Evolutionary conservation across 2,113 vertebrate genomes (phyloP).

Genomic region (Xenopus laevis): DNA sequence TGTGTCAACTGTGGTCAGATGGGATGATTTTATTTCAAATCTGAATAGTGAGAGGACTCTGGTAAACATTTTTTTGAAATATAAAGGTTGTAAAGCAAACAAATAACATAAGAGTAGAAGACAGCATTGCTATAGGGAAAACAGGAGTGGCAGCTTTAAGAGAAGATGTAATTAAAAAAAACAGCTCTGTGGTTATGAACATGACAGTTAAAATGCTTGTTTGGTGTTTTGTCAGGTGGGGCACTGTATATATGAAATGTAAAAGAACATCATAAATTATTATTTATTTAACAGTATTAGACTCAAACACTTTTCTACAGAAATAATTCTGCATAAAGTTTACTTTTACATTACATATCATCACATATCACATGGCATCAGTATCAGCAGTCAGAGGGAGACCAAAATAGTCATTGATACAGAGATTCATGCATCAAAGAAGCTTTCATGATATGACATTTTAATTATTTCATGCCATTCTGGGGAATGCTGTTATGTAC

Average conservation of each 20-base stretch:
- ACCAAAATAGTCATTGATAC: conserved; percentile 28
- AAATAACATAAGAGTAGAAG: too few species aligned
- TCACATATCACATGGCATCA: conserved; percentile 41
- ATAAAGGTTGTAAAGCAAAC: too few species aligned
- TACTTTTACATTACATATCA: conserved; percentile 39
- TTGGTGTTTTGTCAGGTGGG: background rate
- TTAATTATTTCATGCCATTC: conserved; percentile 27
- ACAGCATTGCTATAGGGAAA: too few species aligned
- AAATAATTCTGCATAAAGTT: conserved; percentile 45
- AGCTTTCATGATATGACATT: conserved; percentile 12
- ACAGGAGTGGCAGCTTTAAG: too few species aligned
- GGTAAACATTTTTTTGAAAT: too few species aligned
- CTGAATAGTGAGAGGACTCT: too few species aligned
- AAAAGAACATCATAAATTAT: conserved; percentile 35
- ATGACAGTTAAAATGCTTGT: background rate
- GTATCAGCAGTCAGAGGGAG: conserved; percentile 14
- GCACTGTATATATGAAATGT: conserved; percentile 19
- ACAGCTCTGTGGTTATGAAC: conserved; percentile 10
- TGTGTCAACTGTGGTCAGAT: too few species aligned
- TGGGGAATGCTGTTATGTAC: background rate
- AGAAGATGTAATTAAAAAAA: background rate
- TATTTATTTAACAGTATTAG: conserved; percentile 38
- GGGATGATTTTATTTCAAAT: too few species aligned
- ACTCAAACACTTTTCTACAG: conserved; percentile 30
- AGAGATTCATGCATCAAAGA: conserved; percentile 29